These are phyloP conservation scores for Apostichopus parvimensis DNA, from an alignment of 35 echinoderm and acorn worm genomes.

Conservation along the genomic window DNA sequence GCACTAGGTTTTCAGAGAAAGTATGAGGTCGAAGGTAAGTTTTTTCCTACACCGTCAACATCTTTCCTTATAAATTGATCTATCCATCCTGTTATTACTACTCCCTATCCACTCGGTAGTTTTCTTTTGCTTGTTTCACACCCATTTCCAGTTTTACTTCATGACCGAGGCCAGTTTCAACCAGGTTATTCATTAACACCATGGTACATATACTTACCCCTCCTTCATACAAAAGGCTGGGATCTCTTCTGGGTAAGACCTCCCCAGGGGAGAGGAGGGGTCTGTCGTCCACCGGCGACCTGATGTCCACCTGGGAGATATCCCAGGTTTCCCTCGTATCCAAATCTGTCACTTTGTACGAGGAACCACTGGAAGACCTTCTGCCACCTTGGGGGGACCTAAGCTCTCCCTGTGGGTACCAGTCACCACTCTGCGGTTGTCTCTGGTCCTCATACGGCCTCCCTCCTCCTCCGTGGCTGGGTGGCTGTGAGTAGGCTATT, in stretches of 20 bases:
- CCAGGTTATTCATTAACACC: too few relatives aligned
- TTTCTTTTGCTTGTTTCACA: too few relatives aligned
- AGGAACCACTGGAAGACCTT: neutral
- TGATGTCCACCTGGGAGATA: constrained; percentile 39
- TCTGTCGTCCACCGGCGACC: constrained; percentile 32
- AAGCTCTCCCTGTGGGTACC: constrained; percentile 25
- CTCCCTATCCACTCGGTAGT: too few relatives aligned
- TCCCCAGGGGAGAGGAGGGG: constrained; percentile 45
- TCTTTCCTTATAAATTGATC: too few relatives aligned
- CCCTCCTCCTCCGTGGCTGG: neutral
- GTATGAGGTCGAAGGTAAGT: too few relatives aligned
- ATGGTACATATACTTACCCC: neutral
- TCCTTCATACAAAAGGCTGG: constrained; percentile 12
- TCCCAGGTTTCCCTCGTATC: constrained; percentile 53
- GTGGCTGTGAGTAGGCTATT: constrained; percentile 16
- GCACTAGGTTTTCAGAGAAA: too few relatives aligned
- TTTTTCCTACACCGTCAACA: too few relatives aligned
- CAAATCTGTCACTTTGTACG: constrained; percentile 43
- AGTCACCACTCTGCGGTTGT: neutral
- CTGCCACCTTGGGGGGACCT: constrained; percentile 8
- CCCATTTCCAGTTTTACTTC: too few relatives aligned
- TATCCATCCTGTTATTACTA: too few relatives aligned
- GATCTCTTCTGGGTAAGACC: constrained; percentile 40
- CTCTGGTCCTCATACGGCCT: neutral
- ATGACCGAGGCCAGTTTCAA: too few relatives aligned